Evolutionary conservation across 2,113 vertebrate genomes (phyloP), one percentile per base, ranked within the genome.

Genomic region (Choloepus hoffmanni): DNA sequence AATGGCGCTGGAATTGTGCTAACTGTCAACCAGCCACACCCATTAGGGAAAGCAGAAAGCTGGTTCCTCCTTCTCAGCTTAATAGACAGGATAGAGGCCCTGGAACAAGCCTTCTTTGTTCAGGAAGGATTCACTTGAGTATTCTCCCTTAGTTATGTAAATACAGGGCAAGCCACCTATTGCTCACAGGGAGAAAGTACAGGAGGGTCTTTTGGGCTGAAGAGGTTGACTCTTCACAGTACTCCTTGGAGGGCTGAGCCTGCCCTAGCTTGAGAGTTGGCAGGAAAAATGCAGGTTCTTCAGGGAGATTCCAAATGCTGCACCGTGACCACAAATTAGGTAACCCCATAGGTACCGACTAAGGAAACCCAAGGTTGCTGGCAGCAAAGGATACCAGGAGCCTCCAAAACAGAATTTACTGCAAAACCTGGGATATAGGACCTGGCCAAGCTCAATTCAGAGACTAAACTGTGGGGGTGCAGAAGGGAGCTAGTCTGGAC

Each of bases 51-150:
- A 58, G 62, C 68, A 36, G 48, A 28, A 68, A 82, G 77, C 28
- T 67, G 45, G 19, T n/a, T 33, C 58, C 33, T 40, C 55, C 65
- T 73, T 50, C 89, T 58, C 48, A 36, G 19, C 18, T 53, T 81
- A 77, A 60, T 4, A 87, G 55, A 91, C 74, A 81, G 19, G 43
- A 63, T 74, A 14, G 23, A 28, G 18, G 40, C 70, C 85, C 28
- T 45, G 70, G 70, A 74, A 95, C 63, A 89, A 95, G 28, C 60
- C 73, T 53, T 79, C 68, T 87, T 95, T 92, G 94, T 89, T 81
- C 50, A 21, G 26, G 40, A 62, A 90, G 53, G 65, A 93, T 72
- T 79, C 43, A 36, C 62, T 74, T 23, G 36, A 81, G 70, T 70
- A 70, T 28, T 90, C 74, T 77, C 58, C 55, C 48, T 92, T 45